These are phyloP conservation scores for Equus przewalskii DNA, from an alignment of 2,113 vertebrate species.

Conservation along the genomic window DNA sequence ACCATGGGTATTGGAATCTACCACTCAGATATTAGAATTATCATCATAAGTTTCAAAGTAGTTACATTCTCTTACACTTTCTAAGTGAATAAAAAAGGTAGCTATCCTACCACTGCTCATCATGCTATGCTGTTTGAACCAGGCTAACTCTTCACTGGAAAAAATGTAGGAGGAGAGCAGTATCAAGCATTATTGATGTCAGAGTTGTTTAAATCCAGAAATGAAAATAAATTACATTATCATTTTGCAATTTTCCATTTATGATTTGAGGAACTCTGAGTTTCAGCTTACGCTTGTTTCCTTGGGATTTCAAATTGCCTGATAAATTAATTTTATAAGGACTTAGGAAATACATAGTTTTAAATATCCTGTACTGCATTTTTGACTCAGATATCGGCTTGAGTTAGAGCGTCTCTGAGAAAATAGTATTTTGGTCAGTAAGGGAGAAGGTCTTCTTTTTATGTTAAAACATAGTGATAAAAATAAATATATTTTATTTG, in stretches of 20 bases:
- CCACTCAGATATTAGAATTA: neutral
- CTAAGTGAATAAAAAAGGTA: neutral
- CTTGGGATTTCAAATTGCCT: neutral
- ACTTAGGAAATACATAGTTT: neutral
- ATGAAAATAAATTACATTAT: neutral
- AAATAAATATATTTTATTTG: neutral
- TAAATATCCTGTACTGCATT: neutral
- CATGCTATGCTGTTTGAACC: neutral
- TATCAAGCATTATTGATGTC: neutral
- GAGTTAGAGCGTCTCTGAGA: neutral
- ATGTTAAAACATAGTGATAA: neutral
- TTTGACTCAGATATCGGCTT: neutral
- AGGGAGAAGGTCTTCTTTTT: neutral
- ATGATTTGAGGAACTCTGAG: neutral
- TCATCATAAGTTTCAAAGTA: neutral
- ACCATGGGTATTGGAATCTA: neutral
- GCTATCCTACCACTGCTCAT: neutral
- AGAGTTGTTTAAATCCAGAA: conserved; percentile 16
- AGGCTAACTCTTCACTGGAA: neutral
- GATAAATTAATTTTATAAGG: neutral
- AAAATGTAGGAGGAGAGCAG: neutral
- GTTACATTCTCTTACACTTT: neutral
- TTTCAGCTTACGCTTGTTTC: neutral
- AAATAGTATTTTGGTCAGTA: neutral
- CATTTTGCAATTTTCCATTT: conserved; percentile 3